phyloP scores from a whole-genome alignment of 1,140 invertebrate species.

The Steinernema khuongi region DNA sequence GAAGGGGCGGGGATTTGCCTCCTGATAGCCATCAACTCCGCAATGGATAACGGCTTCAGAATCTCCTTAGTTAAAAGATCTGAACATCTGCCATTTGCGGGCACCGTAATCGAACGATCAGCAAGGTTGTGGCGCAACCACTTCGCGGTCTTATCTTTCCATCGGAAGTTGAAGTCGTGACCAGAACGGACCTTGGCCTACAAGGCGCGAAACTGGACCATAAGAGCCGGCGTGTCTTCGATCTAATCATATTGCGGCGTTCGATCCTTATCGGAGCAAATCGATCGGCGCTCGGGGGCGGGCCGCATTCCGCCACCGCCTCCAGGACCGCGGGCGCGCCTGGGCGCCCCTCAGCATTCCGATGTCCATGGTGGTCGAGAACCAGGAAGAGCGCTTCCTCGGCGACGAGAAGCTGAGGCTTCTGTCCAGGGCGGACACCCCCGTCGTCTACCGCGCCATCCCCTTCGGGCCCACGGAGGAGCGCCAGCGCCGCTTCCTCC shows the following conservation, averaged over 20 bases:
- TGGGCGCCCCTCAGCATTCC: background rate
- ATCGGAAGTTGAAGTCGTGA: background rate
- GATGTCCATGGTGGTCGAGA: slow-evolving; percentile 1
- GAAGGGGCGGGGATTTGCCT: too few species aligned
- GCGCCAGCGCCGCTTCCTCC: background rate
- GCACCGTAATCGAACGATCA: too few species aligned
- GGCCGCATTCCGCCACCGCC: slow-evolving; percentile 2
- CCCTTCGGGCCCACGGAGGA: background rate
- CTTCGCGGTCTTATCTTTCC: background rate
- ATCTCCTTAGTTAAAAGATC: too few species aligned
- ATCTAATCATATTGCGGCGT: slow-evolving; percentile 16
- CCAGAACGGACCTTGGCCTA: slow-evolving; percentile 12
- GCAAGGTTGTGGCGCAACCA: background rate
- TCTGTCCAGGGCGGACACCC: background rate
- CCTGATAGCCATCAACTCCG: too few species aligned
- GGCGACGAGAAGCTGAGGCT: background rate
- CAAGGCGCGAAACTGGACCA: background rate
- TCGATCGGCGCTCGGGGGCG: background rate
- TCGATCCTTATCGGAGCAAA: background rate
- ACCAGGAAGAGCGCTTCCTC: background rate
- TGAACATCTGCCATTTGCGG: too few species aligned
- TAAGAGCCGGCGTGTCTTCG: background rate
- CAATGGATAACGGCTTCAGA: too few species aligned
- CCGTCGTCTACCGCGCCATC: background rate
- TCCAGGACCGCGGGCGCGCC: background rate